Conservation (phyloP, 37 sponge, comb jelly and placozoan species). For the Cladorhizidae sp. region DNA sequence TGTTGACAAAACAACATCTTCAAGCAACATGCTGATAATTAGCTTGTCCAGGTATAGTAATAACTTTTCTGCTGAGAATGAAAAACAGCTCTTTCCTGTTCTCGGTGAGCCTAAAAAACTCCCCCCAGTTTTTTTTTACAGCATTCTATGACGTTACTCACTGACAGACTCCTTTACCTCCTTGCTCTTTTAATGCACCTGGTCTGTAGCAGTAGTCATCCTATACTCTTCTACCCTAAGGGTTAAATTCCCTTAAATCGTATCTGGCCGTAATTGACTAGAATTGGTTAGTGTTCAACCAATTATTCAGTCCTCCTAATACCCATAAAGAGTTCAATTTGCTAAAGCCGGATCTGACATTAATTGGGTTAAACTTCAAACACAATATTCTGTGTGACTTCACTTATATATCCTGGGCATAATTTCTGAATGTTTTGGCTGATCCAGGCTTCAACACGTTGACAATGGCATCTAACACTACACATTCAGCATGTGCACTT, state of each 20-base stretch:
- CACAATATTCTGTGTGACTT: too few relatives aligned
- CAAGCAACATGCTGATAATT: not conserved
- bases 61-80: not conserved
- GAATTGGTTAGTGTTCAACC: too few relatives aligned
- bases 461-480: conserved; percentile 2
- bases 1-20: not conserved
- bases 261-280: not conserved
- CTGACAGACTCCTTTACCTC: conserved; percentile 1
- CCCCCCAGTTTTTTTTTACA: not conserved
- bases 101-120: not conserved
- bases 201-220: not conserved
- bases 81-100: conserved; percentile 2
- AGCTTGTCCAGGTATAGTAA: not conserved
- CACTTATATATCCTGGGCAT: conserved; percentile 6
- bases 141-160: not conserved
- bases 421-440: not conserved
- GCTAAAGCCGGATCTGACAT: too few relatives aligned
- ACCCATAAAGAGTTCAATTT: too few relatives aligned
- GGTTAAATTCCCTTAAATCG: not conserved
- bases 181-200: not conserved
- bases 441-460: conserved; percentile 18
- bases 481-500: not conserved
- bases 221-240: not conserved
- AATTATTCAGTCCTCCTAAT: too few relatives aligned
- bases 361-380: too few relatives aligned